phyloP scores from a whole-genome alignment of 2,113 vertebrate genomes.

The Protomyctophum bolini region DNA sequence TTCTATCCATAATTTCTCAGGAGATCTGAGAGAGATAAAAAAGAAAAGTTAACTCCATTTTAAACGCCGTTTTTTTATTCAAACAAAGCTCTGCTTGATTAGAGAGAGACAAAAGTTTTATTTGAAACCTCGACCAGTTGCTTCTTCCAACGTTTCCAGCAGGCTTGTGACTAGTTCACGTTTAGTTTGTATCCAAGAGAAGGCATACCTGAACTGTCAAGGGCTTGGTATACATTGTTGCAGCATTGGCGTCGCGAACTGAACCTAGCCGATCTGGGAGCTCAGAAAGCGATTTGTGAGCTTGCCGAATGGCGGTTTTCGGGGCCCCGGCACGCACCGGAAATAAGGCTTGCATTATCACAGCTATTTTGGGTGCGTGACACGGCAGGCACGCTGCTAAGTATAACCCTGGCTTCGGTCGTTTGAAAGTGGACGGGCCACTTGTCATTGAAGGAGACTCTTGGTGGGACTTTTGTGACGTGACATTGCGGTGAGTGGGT shows the following conservation, averaged over 20 bases:
- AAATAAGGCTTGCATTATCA: constrained; percentile 1
- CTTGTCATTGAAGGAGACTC: too few relatives aligned
- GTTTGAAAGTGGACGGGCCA: too few relatives aligned
- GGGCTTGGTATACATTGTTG: not conserved
- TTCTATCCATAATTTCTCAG: constrained; percentile 70
- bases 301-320: too few relatives aligned
- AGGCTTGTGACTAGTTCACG: constrained; percentile 24
- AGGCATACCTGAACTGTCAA: constrained; percentile 3
- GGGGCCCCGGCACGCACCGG: too few relatives aligned
- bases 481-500: too few relatives aligned
- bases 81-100: constrained; percentile 24
- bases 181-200: constrained; percentile 37
- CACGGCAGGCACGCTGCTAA: too few relatives aligned
- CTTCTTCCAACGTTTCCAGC: not conserved
- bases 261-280: too few relatives aligned
- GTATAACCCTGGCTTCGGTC: too few relatives aligned
- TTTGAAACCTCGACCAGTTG: constrained; percentile 40
- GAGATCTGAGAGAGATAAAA: constrained; percentile 74
- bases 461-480: too few relatives aligned
- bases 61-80: constrained; percentile 70
- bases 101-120: constrained; percentile 35
- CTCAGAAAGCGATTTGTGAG: too few relatives aligned
- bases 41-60: constrained; percentile 63
- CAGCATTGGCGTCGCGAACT: too few relatives aligned
- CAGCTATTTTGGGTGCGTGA: too few relatives aligned